Evolutionary conservation across 2,797 vertebrate genomes (phyloP), one percentile per base, ranked within the genome.

Genomic region (Eulemur rubriventer): DNA sequence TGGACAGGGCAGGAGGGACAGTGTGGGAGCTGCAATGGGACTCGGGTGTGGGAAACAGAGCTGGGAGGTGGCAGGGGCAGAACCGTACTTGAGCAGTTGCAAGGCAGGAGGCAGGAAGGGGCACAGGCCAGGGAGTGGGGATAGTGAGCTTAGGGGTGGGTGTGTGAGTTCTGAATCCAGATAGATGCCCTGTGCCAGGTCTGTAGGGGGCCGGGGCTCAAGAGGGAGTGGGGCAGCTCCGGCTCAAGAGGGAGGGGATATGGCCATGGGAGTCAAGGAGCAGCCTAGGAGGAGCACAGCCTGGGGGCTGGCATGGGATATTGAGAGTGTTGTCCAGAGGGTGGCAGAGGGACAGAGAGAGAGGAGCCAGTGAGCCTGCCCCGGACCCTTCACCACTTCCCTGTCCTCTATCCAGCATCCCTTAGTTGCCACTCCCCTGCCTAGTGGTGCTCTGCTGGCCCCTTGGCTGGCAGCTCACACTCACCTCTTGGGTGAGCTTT

Each of bases 141-240:
- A 38, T 6, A 0, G 0, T 33, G 82, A 82, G 16, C 35, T 20
- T 9, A 7, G 59, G 24, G 11, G 5, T 7, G 2, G 16, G 65
- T 52, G 22, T 1, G 0, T 43, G 69, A 82, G 24, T 46, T 91
- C 78, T 10, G 16, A 7, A 55, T 43, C 59, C 13, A 17, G 33
- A n/a, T 8, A 65, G 57, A 28, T 18, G n/a, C 70, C 38, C 24
- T 43, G 10, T 2, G 35, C 26, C 18, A 38, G 12, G 65, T 6
- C 70, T 22, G 4, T 57, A 50, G 46, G 57, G 20, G 22, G 18
- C 17, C 16, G 16, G 16, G 48, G 79, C 13, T 59, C 57, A 4
- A 59, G 24, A 28, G 57, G 57, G 24, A 26, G 10, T 59, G 24
- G 10, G 8, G 22, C 55, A 28, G 10, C 57, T n/a, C n/a, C n/a